Evolutionary conservation across 2,113 vertebrate genomes (phyloP).

Genomic region (Falco punctatus): DNA sequence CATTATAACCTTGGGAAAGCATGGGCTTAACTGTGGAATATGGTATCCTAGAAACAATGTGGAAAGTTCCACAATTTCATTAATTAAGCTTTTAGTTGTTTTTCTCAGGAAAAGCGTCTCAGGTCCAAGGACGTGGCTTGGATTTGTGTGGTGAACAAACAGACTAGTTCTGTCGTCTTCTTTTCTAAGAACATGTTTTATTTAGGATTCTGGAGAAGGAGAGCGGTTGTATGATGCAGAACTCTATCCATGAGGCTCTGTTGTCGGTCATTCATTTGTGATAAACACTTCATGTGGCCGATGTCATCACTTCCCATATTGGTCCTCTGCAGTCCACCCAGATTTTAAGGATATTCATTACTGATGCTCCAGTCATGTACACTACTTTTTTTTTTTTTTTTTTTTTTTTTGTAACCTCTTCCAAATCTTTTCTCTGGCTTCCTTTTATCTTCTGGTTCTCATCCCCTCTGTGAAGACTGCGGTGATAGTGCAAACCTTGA

Average conservation of each 20-base stretch:
- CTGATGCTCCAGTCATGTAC: background rate
- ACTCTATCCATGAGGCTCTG: background rate
- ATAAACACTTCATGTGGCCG: background rate
- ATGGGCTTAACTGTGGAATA: slow-evolving; percentile 14
- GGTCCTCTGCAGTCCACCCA: background rate
- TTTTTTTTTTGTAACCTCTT: background rate
- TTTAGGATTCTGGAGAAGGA: background rate
- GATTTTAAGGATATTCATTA: background rate
- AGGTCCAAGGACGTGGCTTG: background rate
- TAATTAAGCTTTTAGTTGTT: background rate
- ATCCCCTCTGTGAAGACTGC: background rate
- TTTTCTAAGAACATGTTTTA: background rate
- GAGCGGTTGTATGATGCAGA: background rate
- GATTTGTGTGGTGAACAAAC: background rate
- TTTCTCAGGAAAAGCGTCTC: background rate
- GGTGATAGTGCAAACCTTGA: background rate
- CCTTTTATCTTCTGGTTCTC: background rate
- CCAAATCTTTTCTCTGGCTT: background rate
- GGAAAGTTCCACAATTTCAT: slow-evolving; percentile 5
- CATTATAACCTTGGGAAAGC: slow-evolving; percentile 18
- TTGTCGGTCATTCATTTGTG: background rate
- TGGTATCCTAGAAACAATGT: slow-evolving; percentile 9
- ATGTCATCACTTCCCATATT: fast-evolving
- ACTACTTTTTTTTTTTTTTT: background rate
- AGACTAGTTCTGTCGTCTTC: background rate